Evolutionary conservation across 2,113 vertebrate genomes (phyloP).

Genomic region (Oreotrochilus melanogaster): DNA sequence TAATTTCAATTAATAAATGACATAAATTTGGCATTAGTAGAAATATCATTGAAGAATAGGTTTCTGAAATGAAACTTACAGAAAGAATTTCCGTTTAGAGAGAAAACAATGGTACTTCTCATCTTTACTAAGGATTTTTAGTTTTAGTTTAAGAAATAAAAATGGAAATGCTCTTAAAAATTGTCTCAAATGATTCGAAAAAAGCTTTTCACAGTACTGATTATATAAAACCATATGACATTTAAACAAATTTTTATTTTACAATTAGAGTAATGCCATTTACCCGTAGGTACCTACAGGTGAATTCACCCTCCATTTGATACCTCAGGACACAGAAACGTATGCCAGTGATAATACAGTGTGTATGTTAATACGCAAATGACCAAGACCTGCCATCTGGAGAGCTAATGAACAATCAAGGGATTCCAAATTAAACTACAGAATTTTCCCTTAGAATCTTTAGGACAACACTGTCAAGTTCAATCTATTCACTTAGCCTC

Average conservation of each 20-base stretch:
- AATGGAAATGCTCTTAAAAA: neutral
- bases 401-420: constrained; percentile 89
- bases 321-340: constrained; percentile 50
- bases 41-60: neutral
- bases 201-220: neutral
- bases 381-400: constrained; percentile 87
- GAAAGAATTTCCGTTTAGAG: neutral
- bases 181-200: neutral
- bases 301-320: constrained; percentile 55
- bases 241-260: constrained; percentile 47
- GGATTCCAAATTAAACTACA: constrained; percentile 86
- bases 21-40: neutral
- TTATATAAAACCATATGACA: neutral
- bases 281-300: constrained; percentile 57
- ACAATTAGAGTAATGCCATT: constrained; percentile 26
- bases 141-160: neutral
- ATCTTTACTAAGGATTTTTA: neutral
- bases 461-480: constrained; percentile 98
- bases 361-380: constrained; percentile 77
- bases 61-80: neutral
- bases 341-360: constrained; percentile 57
- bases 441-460: constrained; percentile 84
- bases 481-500: constrained; percentile 91
- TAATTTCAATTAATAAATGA: too few relatives aligned
- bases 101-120: neutral